Percentiles rank a stretch among this genome's conserved stretches.
Conservation (phyloP, 2,888 invertebrate species). For the Ophonus ardosiacus region DNA sequence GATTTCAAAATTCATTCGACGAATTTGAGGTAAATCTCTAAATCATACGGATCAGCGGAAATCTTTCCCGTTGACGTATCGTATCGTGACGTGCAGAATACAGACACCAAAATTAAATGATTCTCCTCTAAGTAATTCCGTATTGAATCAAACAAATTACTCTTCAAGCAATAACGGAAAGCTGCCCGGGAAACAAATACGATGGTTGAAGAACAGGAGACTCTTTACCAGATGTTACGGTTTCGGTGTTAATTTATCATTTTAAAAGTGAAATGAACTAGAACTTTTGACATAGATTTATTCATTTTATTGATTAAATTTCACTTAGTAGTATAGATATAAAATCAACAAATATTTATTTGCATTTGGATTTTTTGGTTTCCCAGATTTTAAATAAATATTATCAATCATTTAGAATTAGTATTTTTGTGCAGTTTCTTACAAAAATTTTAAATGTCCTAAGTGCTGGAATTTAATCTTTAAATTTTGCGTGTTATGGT, state of each 20-base stretch:
- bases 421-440: no score
- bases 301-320: no score
- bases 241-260: not conserved
- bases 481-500: no score
- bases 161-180: not conserved
- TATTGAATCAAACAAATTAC: slow-evolving; percentile 2
- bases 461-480: no score
- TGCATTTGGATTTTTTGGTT: no score
- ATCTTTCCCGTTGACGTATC: slow-evolving; percentile 40
- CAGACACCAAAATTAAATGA: slow-evolving; percentile 36
- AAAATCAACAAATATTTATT: no score
- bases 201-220: not conserved
- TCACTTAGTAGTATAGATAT: no score
- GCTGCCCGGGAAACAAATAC: not conserved
- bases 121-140: slow-evolving; percentile 21
- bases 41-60: slow-evolving; percentile 42
- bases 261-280: no score
- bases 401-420: no score
- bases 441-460: no score
- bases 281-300: no score
- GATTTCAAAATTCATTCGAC: slow-evolving; percentile 53
- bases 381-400: no score
- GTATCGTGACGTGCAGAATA: slow-evolving; percentile 31
- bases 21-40: slow-evolving; percentile 45
- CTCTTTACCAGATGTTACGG: not conserved